Evolutionary conservation across 2,797 vertebrate species (phyloP), one percentile per base, ranked within the genome.

Genomic region (Podarcis lilfordi): DNA sequence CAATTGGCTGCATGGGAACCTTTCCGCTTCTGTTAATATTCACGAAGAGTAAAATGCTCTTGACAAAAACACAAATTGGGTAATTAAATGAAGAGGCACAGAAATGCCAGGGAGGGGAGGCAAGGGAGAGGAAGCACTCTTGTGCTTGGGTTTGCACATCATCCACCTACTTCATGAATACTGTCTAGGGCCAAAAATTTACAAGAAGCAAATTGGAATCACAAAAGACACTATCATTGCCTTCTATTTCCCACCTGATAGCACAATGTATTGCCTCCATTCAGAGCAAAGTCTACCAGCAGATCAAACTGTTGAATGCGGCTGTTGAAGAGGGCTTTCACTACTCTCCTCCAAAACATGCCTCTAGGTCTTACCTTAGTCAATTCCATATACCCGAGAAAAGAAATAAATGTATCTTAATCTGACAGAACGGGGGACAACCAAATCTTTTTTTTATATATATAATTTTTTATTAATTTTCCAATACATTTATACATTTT

Each of bases 1-100:
- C 25, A 32, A 82, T 8, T 84, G 32, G 32, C 74, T 68, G 64
- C 59, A 64, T 35, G 83, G 45, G 10, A 43, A 29, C 7, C 59
- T 84, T 84, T 77, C 40, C 25, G 76, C 27, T n/a, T 64, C 40
- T 71, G 75, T 84, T 84, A 78, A 84, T 84, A 88, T 78, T 32
- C 29, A 77, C n/a, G 68, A 75, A 37, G 17, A 84, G 35, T 25
- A 71, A 59, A 71, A 27, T 10, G 55, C 11, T 88, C 45, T 84
- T 85, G 40, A 82, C 80, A 68, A 88, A 68, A 82, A 37, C 68
- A 74, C 7, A 87, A 87, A 78, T 23, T 25, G 61, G 66, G 61
- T 77, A 86, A 68, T 79, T 86, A 69, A 61, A 86, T 79, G 43
- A 79, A 86, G 40, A 78, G 72, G 43, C 21, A 69, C 13, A 35